These are phyloP conservation scores for Cephalopholis sonnerati DNA, from an alignment of 2,113 vertebrate genomes.

Conservation along the genomic window DNA sequence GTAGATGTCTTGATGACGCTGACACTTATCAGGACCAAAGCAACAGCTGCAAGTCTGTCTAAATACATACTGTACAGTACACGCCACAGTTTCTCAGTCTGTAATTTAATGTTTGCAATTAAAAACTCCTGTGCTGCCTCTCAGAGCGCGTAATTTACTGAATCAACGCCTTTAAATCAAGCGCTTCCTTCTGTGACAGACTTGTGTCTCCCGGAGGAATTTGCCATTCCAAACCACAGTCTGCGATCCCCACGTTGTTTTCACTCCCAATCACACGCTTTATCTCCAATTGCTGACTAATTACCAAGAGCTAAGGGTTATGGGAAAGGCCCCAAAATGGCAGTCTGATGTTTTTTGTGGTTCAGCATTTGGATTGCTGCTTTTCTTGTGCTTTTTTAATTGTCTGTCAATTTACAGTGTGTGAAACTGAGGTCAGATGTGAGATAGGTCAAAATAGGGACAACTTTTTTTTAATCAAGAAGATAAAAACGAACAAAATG, in stretches of 20 bases:
- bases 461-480: conserved; percentile 1
- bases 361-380: conserved; percentile 74
- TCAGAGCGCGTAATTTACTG: conserved; percentile 79
- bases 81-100: conserved; percentile 77
- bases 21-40: conserved; percentile 72
- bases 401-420: conserved; percentile 76
- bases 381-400: conserved; percentile 69
- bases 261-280: conserved; percentile 81
- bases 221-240: conserved; percentile 83
- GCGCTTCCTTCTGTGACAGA: conserved; percentile 81
- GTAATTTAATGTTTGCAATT: conserved; percentile 87
- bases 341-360: conserved; percentile 81
- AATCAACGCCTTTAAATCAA: conserved; percentile 86
- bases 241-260: conserved; percentile 80
- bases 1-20: conserved; percentile 54
- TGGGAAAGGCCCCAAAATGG: conserved; percentile 80
- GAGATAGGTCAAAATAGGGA: conserved; percentile 72
- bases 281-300: conserved; percentile 85
- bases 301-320: conserved; percentile 79
- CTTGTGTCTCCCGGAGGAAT: conserved; percentile 84
- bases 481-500: neutral
- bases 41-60: conserved; percentile 75
- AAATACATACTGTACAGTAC: conserved; percentile 76
- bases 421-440: conserved; percentile 76
- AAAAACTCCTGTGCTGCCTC: conserved; percentile 80